Percentiles rank a stretch among this genome's conserved stretches.
phyloP scores from a whole-genome alignment of 2,888 invertebrate genomes.

The Phytoseiulus persimilis region DNA sequence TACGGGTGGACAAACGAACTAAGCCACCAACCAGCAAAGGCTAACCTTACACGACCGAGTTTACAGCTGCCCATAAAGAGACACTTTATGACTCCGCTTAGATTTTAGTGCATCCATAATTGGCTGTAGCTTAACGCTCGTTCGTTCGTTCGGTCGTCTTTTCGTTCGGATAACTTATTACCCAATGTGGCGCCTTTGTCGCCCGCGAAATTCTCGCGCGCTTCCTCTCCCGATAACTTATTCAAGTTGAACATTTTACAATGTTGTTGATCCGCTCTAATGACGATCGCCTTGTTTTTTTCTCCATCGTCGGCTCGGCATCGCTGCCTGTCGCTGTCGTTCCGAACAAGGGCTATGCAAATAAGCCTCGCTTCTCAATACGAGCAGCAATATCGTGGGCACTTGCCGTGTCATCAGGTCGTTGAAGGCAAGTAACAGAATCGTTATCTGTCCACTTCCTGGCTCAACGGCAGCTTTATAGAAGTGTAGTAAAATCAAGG shows the following conservation, averaged over 20 bases:
- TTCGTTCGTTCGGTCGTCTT: not conserved
- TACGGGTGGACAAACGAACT: not conserved
- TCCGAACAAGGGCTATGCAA: not conserved
- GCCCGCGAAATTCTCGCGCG: not conserved
- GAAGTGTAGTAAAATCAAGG: not conserved
- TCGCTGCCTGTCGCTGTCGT: not conserved
- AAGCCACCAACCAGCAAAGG: not conserved
- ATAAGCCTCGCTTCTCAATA: not conserved
- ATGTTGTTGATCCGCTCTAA: not conserved
- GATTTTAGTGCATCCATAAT: slow-evolving; percentile 5
- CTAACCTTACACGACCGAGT: not conserved
- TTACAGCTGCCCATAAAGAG: not conserved
- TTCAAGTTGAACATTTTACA: not conserved
- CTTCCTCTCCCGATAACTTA: not conserved
- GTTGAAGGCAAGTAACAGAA: not conserved
- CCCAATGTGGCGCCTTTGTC: not conserved
- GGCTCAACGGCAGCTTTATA: not conserved
- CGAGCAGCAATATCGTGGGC: not conserved
- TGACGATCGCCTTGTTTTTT: not conserved
- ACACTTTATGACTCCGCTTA: not conserved
- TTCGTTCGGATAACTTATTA: not conserved
- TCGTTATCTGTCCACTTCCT: not conserved
- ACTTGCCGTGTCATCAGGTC: not conserved
- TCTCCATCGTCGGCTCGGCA: not conserved
- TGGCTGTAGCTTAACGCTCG: not conserved